Evolutionary conservation across 2,888 invertebrate genomes (phyloP).

Genomic region (Adelognathus sp.): DNA sequence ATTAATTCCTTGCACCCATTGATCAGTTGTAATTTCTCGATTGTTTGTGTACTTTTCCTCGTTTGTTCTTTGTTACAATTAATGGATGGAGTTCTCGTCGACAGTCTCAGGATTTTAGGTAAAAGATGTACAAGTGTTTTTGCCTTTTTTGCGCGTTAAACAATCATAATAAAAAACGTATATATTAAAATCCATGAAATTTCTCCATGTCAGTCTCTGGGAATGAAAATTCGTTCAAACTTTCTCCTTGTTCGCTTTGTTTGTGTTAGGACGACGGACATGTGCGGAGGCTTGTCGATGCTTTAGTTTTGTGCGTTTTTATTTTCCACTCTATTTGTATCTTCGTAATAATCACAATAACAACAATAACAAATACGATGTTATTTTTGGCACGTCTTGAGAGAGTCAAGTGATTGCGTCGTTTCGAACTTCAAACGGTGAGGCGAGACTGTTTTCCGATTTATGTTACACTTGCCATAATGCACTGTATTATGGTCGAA

Average conservation of each 20-base stretch:
- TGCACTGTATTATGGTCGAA: slow-evolving; percentile 18
- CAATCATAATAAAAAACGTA: slow-evolving; percentile 40
- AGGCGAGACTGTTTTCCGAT: neutral
- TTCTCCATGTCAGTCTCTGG: slow-evolving; percentile 72
- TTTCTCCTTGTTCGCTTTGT: neutral
- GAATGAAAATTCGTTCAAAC: slow-evolving; percentile 46
- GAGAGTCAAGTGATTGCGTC: neutral
- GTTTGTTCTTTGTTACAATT: slow-evolving; percentile 56
- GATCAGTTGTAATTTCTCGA: neutral
- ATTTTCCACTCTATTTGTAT: neutral
- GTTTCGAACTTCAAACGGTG: slow-evolving; percentile 19
- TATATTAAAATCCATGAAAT: slow-evolving; percentile 63
- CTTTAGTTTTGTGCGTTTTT: slow-evolving; percentile 33
- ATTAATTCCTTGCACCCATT: neutral
- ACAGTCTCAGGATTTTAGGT: slow-evolving; percentile 66
- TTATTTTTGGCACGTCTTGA: slow-evolving; percentile 44
- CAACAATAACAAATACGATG: slow-evolving; percentile 4
- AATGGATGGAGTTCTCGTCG: slow-evolving; percentile 76
- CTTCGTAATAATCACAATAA: neutral
- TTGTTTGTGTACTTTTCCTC: slow-evolving; percentile 1
- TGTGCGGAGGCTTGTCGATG: slow-evolving; percentile 15
- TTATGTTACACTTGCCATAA: neutral
- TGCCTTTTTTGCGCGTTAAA: slow-evolving; percentile 32
- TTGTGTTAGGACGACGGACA: slow-evolving; percentile 43
- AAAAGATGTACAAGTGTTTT: slow-evolving; percentile 42